phyloP scores from a whole-genome alignment of 2,113 vertebrate species.

The Ariopsis seemanni region DNA sequence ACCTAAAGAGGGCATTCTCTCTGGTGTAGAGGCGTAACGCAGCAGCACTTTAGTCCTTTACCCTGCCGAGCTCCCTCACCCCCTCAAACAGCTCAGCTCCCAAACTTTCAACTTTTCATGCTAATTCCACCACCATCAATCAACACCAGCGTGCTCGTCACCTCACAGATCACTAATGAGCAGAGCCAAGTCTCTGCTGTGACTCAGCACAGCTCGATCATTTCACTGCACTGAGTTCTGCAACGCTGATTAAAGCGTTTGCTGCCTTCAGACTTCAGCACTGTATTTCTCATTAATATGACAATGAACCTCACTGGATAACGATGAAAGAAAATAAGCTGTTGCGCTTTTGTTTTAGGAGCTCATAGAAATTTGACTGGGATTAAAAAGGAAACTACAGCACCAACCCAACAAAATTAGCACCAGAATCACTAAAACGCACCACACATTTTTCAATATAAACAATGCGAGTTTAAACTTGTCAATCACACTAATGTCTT shows the following conservation, averaged over 20 bases:
- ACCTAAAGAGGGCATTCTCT: too few species aligned
- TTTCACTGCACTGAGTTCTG: background rate
- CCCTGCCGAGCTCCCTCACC: background rate
- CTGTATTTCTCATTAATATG: background rate
- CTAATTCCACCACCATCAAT: background rate
- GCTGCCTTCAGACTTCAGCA: background rate
- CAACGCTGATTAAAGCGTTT: background rate
- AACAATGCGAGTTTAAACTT: background rate
- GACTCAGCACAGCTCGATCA: background rate
- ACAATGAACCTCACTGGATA: background rate
- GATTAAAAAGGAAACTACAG: background rate
- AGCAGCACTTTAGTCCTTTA: background rate
- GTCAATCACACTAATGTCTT: background rate
- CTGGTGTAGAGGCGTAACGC: too few species aligned
- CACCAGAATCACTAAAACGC: background rate
- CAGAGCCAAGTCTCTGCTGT: background rate
- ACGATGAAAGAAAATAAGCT: background rate
- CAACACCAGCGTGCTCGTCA: background rate
- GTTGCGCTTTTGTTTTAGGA: background rate
- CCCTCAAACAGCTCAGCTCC: background rate
- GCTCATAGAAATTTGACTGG: background rate
- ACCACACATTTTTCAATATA: background rate
- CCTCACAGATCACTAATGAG: background rate
- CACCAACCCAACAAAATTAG: background rate
- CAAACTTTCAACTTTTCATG: background rate